Conservation (phyloP, 2,888 invertebrate species). For the Diarsia brunnea region DNA sequence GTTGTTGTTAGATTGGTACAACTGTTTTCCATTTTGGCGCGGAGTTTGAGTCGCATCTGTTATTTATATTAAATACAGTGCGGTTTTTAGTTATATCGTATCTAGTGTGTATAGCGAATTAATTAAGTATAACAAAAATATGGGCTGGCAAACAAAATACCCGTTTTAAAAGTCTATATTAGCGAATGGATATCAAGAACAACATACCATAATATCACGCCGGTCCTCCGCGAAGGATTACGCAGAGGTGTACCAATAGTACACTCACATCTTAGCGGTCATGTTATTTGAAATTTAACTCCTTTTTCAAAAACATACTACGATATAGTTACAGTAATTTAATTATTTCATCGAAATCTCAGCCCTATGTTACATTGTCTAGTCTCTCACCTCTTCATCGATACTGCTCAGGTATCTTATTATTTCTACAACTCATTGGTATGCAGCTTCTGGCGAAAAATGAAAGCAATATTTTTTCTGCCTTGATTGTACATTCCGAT, state of each 20-base stretch:
- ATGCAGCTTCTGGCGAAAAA: constrained; percentile 3
- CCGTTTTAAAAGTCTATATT: neutral
- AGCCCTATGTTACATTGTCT: neutral
- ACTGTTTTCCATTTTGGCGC: no score
- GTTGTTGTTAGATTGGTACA: no score
- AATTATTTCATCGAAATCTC: neutral
- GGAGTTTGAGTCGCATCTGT: no score
- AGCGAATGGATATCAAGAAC: neutral
- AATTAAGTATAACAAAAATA: neutral
- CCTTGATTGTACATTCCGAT: constrained; percentile 1
- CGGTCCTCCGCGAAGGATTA: neutral
- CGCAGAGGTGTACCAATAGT: neutral
- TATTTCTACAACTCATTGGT: constrained; percentile 2
- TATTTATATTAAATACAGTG: no score
- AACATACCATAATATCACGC: neutral
- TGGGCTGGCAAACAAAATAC: no score
- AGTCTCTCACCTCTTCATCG: neutral
- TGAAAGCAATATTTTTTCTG: neutral
- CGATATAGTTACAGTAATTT: neutral
- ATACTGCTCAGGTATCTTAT: constrained; percentile 9
- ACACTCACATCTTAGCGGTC: neutral
- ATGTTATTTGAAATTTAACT: neutral
- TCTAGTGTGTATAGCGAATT: no score
- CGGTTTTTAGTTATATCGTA: no score
- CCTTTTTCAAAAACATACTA: neutral